These are phyloP conservation scores for Encarsia formosa DNA, from an alignment of 2,888 invertebrate species.

Conservation along the genomic window DNA sequence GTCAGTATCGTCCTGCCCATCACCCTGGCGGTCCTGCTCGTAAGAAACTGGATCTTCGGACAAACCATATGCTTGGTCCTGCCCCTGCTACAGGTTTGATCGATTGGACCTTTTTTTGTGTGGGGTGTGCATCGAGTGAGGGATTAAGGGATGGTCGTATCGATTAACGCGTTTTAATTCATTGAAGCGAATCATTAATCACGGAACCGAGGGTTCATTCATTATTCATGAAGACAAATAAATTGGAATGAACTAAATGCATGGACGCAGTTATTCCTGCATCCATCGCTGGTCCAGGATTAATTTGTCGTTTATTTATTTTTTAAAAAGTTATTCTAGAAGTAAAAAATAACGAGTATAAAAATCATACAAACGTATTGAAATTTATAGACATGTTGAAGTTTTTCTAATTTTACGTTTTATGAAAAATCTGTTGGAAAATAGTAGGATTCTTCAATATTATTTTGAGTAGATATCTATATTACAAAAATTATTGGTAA, in stretches of 20 bases:
- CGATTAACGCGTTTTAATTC: background rate
- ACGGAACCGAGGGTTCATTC: background rate
- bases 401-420: no score
- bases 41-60: constrained; percentile 72
- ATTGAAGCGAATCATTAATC: background rate
- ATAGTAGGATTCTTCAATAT: no score
- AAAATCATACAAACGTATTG: no score
- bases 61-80: constrained; percentile 67
- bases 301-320: no score
- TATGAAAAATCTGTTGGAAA: no score
- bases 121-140: background rate
- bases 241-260: background rate
- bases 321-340: no score
- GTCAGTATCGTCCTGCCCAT: constrained; percentile 66
- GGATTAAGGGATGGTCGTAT: no score
- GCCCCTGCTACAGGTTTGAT: constrained; percentile 70
- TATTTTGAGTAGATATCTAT: no score
- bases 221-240: background rate
- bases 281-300: no score
- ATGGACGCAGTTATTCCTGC: background rate
- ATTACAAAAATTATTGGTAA: no score
- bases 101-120: background rate
- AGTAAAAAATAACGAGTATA: no score
- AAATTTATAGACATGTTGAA: no score
- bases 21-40: constrained; percentile 62